Percentiles rank a stretch among this genome's conserved stretches.
Evolutionary conservation across 92 coral and sea anemone species (phyloP).

Genomic region (Phenganax subtilis): DNA sequence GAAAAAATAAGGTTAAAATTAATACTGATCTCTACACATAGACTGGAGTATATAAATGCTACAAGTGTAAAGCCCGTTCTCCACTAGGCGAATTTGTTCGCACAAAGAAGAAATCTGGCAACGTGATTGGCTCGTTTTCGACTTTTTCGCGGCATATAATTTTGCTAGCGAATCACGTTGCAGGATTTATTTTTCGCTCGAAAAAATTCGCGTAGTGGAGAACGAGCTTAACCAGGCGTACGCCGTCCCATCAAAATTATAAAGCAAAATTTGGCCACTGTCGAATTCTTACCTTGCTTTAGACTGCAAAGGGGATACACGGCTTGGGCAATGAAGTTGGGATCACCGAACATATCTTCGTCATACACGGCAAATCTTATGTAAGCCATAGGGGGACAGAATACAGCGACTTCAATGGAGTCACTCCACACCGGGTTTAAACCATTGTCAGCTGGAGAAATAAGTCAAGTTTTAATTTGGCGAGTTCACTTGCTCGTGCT

Average conservation of each 20-base stretch:
- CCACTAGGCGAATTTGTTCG: too few species aligned
- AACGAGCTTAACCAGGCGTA: background rate
- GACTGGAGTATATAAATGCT: background rate
- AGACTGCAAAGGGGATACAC: constrained; percentile 90
- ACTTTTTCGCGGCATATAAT: too few species aligned
- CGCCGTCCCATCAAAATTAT: background rate
- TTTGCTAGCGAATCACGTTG: too few species aligned
- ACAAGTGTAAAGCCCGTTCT: background rate
- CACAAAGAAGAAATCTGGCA: too few species aligned
- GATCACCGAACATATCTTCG: constrained; percentile 99
- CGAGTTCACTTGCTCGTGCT: too few species aligned
- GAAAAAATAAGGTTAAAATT: too few species aligned
- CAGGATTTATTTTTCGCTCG: too few species aligned
- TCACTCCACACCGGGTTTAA: constrained; percentile 87
- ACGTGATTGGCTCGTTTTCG: too few species aligned
- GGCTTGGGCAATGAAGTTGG: constrained; percentile 96
- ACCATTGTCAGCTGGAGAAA: constrained; percentile 81
- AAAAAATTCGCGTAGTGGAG: too few species aligned
- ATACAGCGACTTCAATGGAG: constrained; percentile 74
- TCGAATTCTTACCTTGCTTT: constrained; percentile 58
- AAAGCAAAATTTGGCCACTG: background rate
- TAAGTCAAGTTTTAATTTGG: background rate
- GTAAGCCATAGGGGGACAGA: constrained; percentile 84
- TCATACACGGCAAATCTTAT: constrained; percentile 88
- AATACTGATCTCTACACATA: background rate